These are phyloP conservation scores for Pyrrhia umbra DNA, from an alignment of 2,888 invertebrate genomes.

Conservation along the genomic window DNA sequence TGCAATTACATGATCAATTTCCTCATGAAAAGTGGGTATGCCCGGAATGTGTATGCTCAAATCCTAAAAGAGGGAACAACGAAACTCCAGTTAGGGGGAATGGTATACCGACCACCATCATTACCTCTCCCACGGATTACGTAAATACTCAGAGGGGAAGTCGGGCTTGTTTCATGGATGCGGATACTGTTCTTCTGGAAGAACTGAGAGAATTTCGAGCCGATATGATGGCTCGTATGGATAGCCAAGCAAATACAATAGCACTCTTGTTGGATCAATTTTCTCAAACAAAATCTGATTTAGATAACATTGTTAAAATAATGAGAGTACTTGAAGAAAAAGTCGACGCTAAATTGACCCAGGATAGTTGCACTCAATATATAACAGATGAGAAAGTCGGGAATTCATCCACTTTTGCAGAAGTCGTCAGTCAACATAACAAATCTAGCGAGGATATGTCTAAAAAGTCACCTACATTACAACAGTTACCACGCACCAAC, in stretches of 20 bases:
- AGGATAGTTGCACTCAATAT: neutral
- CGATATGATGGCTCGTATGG: conserved; percentile 1
- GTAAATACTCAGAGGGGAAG: conserved; percentile 4
- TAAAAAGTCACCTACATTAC: too few species aligned
- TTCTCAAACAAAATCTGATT: too few species aligned
- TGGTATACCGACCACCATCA: neutral
- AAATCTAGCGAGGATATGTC: neutral
- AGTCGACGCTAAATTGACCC: neutral
- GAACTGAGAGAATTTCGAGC: conserved; percentile 8
- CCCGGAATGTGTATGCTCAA: neutral
- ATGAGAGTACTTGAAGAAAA: conserved; percentile 7
- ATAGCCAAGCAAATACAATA: conserved; percentile 5
- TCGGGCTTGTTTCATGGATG: conserved; percentile 1
- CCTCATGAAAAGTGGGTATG: conserved; percentile 3
- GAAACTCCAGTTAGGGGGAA: neutral
- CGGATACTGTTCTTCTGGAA: neutral
- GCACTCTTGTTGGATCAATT: neutral
- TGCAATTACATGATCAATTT: too few species aligned
- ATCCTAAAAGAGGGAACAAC: conserved; percentile 2
- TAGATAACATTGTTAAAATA: too few species aligned
- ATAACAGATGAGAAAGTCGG: neutral
- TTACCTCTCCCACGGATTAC: neutral
- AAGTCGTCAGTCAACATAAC: neutral
- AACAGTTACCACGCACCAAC: too few species aligned
- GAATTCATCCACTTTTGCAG: conserved; percentile 1